These are phyloP conservation scores for Eurytoma californica DNA, from an alignment of 2,888 invertebrate genomes.

Conservation along the genomic window DNA sequence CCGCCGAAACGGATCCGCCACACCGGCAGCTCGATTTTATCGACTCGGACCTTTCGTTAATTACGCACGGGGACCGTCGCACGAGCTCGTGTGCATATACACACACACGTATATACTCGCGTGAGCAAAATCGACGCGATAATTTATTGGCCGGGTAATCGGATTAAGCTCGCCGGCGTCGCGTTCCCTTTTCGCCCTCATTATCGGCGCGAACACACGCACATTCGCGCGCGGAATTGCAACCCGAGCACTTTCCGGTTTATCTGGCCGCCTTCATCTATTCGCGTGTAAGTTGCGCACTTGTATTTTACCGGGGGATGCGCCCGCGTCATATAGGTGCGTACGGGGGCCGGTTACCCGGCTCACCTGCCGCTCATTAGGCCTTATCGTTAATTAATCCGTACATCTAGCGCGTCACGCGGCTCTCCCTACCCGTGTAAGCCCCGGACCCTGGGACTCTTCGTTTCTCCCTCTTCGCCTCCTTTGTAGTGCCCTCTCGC, in stretches of 20 bases:
- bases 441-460: constrained; percentile 14
- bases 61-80: neutral
- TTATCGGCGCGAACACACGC: constrained; percentile 31
- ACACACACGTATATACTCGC: neutral
- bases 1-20: neutral
- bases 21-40: neutral
- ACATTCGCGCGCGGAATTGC: constrained; percentile 29
- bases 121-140: neutral
- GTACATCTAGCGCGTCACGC: constrained; percentile 71
- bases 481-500: neutral
- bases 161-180: constrained; percentile 18
- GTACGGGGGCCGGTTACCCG: constrained; percentile 61
- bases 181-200: constrained; percentile 35
- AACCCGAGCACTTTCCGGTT: constrained; percentile 41
- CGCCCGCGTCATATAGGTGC: constrained; percentile 54
- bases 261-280: constrained; percentile 51
- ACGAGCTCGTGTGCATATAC: neutral
- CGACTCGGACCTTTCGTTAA: neutral
- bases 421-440: constrained; percentile 69
- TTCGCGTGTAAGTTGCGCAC: constrained; percentile 36
- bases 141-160: constrained; percentile 48
- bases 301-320: constrained; percentile 42
- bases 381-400: constrained; percentile 75
- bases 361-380: constrained; percentile 74
- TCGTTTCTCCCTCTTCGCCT: neutral